These are phyloP conservation scores for Saccostrea cuccullata DNA, from an alignment of 1,140 invertebrate genomes.

Conservation along the genomic window DNA sequence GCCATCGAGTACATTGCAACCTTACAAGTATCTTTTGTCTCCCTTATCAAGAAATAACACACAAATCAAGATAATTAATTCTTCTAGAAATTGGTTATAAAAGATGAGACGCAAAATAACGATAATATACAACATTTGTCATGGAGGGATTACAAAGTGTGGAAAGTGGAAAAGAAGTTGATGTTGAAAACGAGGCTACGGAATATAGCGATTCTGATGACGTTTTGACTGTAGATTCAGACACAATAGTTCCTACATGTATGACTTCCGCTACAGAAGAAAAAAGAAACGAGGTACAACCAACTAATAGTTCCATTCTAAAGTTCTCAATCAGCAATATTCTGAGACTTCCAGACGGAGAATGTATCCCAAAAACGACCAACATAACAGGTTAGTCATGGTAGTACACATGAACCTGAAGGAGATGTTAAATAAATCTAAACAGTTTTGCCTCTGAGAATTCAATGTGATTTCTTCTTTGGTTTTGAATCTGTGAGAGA, in stretches of 20 bases:
- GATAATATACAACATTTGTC: neutral
- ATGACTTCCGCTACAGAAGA: neutral
- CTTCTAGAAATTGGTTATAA: neutral
- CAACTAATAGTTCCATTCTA: neutral
- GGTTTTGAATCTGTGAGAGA: too few relatives aligned
- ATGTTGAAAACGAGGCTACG: neutral
- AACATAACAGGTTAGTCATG: neutral
- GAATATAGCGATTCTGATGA: neutral
- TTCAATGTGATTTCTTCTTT: too few relatives aligned
- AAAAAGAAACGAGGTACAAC: neutral
- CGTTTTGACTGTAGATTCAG: neutral
- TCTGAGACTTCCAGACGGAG: neutral
- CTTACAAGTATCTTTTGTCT: conserved; percentile 31
- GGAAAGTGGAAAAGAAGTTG: neutral
- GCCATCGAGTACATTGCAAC: neutral
- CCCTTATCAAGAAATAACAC: conserved; percentile 31
- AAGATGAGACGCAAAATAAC: neutral
- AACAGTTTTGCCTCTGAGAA: too few relatives aligned
- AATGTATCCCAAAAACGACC: neutral
- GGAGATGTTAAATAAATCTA: too few relatives aligned
- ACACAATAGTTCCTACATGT: neutral
- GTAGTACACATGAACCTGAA: neutral
- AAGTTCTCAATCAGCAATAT: conserved; percentile 16
- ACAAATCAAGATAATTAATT: conserved; percentile 30
- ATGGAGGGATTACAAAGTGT: neutral